Evolutionary conservation across 2,797 vertebrate genomes (phyloP).

Genomic region (Coreius guichenoti): DNA sequence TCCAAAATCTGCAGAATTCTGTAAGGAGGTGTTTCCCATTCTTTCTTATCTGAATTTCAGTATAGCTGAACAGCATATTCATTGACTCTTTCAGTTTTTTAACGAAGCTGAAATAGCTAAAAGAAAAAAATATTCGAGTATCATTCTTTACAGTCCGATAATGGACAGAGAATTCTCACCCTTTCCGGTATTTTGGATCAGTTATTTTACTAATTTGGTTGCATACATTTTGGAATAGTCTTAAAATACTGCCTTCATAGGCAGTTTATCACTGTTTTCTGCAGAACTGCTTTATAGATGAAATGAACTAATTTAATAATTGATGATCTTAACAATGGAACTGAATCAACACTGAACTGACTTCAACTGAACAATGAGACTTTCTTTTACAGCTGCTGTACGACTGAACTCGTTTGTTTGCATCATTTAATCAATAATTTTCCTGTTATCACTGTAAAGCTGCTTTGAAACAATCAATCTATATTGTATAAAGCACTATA

Average conservation of each 20-base stretch:
- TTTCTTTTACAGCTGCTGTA: neutral
- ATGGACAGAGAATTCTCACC: neutral
- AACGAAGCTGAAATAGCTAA: neutral
- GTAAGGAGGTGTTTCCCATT: neutral
- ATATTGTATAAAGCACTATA: neutral
- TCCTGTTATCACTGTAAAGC: neutral
- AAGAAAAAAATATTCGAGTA: neutral
- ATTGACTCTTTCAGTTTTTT: neutral
- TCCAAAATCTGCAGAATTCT: conserved; percentile 18
- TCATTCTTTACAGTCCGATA: neutral
- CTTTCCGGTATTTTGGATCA: neutral
- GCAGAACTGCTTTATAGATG: neutral
- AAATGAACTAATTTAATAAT: neutral
- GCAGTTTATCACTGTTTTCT: neutral
- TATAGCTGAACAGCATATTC: neutral
- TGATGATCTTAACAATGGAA: neutral
- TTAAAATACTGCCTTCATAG: neutral
- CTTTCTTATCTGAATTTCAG: neutral
- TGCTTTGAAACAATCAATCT: neutral
- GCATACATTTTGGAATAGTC: neutral
- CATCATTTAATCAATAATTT: neutral
- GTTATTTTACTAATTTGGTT: neutral
- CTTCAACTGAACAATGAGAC: neutral
- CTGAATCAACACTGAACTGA: neutral
- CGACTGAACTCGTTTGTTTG: neutral